These are phyloP conservation scores for Pogona vitticeps DNA, from an alignment of 2,113 vertebrate species.

Conservation along the genomic window DNA sequence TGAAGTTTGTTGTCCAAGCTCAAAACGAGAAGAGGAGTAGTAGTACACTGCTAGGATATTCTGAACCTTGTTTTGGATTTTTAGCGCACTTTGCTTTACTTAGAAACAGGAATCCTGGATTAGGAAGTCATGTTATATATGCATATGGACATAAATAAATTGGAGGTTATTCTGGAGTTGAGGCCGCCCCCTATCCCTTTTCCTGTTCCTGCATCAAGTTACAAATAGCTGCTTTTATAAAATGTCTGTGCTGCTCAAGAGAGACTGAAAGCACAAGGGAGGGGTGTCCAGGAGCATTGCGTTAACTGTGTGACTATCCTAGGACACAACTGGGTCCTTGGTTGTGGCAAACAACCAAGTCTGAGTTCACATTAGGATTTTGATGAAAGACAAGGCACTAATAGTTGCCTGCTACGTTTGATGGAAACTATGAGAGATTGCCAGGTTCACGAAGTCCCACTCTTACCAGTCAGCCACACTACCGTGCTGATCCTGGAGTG, in stretches of 20 bases:
- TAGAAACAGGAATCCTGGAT: neutral
- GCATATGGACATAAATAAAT: too few species aligned
- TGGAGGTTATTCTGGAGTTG: neutral
- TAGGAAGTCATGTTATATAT: neutral
- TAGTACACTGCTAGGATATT: neutral
- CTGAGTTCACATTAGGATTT: neutral
- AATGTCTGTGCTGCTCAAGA: neutral
- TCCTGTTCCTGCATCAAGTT: neutral
- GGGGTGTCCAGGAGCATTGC: too few species aligned
- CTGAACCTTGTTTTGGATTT: neutral
- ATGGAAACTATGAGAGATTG: too few species aligned
- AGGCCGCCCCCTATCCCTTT: neutral
- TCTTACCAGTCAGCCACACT: too few species aligned
- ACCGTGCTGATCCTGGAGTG: too few species aligned
- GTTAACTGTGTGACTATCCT: neutral
- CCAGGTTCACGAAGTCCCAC: too few species aligned
- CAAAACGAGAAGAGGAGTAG: neutral
- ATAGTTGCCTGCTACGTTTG: neutral
- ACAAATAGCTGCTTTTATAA: neutral
- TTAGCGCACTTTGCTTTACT: neutral
- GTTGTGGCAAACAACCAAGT: neutral
- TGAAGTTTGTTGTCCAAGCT: neutral
- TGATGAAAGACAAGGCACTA: constrained; percentile 6
- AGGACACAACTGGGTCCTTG: too few species aligned
- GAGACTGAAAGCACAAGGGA: too few species aligned